Base-by-base conservation (phyloP, 2,113 vertebrate species). In the Girardinichthys multiradiatus region DNA sequence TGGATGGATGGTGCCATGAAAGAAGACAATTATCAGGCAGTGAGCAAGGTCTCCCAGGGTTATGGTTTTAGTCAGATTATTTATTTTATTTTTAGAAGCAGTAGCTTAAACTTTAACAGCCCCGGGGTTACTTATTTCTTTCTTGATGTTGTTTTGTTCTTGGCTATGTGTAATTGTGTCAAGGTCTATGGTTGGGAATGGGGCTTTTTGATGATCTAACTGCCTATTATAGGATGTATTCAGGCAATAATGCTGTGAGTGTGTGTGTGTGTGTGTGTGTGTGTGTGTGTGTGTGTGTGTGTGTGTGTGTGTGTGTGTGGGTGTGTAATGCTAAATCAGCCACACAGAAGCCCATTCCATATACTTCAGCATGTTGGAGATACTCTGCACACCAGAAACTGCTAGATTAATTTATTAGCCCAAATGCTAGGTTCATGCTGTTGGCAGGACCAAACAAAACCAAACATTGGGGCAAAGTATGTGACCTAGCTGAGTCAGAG, bases 41-140 rank as follows among this genome's bases (percentile, higher is more conserved):
- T 82, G 85, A 93, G 91, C 77, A 68, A 87, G 89, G 91, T 93
- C 92, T 95, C 92, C 79, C 75, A 90, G 93, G 93, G 92, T 94
- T 93, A 92, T 86, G 90, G 88, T 88, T 93, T 94, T 93, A 93
- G 91, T 90, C 90, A 85, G 85, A 94, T 93, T 92, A 94, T 94
- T 94, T 95, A 88, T 92, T 93, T 93, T 91, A 91, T 93, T 94
- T 94, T 94, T 87, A 92, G 92, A 94, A 92, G 92, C 92, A 90
- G 89, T 77, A 82, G 86, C 89, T 93, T 92, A 93, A 94, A 93
- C 93, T 92, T 94, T 88, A 94, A 94, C 90, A 94, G 91, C 92
- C 90, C 37, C 82, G 72, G 91, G 93, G 88, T 90, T 89, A 75
- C 86, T 92, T 76, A 71, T 35, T 75, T 26, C 17, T 70, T 70